Evolutionary conservation across 2,113 vertebrate species (phyloP).

Genomic region (Oxyruncus cristatus): DNA sequence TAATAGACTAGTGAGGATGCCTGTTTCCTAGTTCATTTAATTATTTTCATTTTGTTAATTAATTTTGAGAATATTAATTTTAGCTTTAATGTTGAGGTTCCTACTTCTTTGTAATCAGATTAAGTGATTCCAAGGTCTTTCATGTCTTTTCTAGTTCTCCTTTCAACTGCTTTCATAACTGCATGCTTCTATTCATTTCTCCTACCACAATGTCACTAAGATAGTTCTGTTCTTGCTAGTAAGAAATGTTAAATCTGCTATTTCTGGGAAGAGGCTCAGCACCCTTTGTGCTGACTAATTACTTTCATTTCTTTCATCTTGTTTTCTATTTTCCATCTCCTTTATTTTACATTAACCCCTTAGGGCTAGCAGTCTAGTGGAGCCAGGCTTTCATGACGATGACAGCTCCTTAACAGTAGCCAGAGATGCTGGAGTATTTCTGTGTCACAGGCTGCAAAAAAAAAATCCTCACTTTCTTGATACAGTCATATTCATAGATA

Average conservation of each 20-base stretch:
- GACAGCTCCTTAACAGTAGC: background rate
- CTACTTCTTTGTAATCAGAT: conserved; percentile 29
- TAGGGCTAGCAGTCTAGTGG: background rate
- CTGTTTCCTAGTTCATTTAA: conserved; percentile 3
- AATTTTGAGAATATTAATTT: conserved; percentile 34
- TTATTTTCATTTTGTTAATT: conserved; percentile 46
- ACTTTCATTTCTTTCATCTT: conserved; percentile 34
- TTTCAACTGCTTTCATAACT: conserved; percentile 43
- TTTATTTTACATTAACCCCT: conserved; percentile 5
- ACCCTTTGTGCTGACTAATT: conserved; percentile 16
- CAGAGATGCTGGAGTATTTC: background rate
- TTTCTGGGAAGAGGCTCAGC: background rate
- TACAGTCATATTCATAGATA: background rate
- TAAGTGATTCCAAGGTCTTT: conserved; percentile 42
- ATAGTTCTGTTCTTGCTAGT: background rate
- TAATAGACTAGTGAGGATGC: background rate
- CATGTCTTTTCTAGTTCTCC: conserved; percentile 30
- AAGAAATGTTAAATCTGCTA: conserved; percentile 32
- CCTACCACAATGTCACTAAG: background rate
- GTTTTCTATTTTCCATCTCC: background rate
- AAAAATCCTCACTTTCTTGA: background rate
- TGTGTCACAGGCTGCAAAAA: background rate
- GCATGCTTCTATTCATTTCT: conserved; percentile 49
- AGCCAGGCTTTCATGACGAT: fast-evolving
- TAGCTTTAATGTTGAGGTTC: conserved; percentile 26